These are phyloP conservation scores for Gibbula magus DNA, from an alignment of 2,888 invertebrate species.

Conservation along the genomic window DNA sequence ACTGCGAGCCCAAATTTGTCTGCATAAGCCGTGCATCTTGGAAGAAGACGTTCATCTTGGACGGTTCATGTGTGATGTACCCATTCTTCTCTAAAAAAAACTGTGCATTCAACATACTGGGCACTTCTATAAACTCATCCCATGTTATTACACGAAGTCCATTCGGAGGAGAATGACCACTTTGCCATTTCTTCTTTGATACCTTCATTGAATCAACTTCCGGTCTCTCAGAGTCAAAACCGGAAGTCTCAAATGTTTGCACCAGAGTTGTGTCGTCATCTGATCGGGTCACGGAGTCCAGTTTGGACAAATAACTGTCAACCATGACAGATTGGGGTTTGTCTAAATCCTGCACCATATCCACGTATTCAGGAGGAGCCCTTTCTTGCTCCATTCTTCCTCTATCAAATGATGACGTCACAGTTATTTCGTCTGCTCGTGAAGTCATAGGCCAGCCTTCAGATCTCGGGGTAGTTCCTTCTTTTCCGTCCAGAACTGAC, in stretches of 20 bases:
- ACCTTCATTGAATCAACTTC: neutral
- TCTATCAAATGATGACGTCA: neutral
- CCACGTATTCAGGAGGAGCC: neutral
- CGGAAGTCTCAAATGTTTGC: neutral
- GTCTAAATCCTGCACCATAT: slow-evolving; percentile 17
- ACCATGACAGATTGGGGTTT: slow-evolving; percentile 12
- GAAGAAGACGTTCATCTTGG: slow-evolving; percentile 63
- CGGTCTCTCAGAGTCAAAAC: neutral
- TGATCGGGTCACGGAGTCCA: neutral
- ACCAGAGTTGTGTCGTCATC: neutral
- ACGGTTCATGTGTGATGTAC: slow-evolving; percentile 56
- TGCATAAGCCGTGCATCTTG: slow-evolving; percentile 60
- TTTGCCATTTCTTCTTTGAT: neutral
- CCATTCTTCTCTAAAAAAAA: slow-evolving; percentile 53
- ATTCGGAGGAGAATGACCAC: neutral
- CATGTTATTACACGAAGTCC: slow-evolving; percentile 61
- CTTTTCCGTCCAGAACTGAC: slow-evolving; percentile 3
- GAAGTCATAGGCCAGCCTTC: neutral
- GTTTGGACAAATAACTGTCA: neutral
- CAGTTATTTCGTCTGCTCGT: neutral
- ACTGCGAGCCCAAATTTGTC: slow-evolving; percentile 57
- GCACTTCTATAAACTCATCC: slow-evolving; percentile 60
- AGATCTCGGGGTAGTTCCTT: neutral
- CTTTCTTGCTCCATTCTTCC: slow-evolving; percentile 9
- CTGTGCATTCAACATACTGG: slow-evolving; percentile 51